These are phyloP conservation scores for Thecophora atra DNA, from an alignment of 2,888 invertebrate species.

Conservation along the genomic window DNA sequence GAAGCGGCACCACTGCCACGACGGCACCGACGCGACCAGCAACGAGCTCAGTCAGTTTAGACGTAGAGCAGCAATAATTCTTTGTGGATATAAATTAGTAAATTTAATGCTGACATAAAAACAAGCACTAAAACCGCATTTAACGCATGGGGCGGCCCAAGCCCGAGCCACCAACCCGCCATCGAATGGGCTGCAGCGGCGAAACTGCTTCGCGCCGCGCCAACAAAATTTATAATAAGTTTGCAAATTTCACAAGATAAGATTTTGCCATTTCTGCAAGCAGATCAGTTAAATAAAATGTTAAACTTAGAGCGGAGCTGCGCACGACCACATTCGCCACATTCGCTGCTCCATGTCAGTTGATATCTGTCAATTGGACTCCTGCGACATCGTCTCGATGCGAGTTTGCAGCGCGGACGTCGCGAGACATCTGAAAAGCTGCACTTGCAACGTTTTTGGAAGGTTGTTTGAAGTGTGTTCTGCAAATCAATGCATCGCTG, in stretches of 20 bases:
- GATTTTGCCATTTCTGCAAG: constrained; percentile 10
- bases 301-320: not conserved
- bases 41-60: constrained; percentile 38
- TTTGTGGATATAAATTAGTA: constrained; percentile 54
- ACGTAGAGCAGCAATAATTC: constrained; percentile 52
- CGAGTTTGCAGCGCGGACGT: not conserved
- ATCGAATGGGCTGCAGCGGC: not conserved
- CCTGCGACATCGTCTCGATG: not conserved
- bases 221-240: not conserved
- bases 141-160: constrained; percentile 14
- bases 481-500: constrained; percentile 4
- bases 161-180: not conserved
- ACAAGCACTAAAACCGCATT: constrained; percentile 52
- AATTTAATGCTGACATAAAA: constrained; percentile 57
- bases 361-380: not conserved
- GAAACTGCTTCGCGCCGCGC: not conserved
- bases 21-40: not conserved
- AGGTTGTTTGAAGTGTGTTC: not conserved
- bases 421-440: not conserved
- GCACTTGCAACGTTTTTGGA: not conserved
- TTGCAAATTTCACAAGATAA: constrained; percentile 16
- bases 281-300: constrained; percentile 14
- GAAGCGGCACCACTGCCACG: constrained; percentile 5
- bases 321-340: not conserved
- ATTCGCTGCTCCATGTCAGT: constrained; percentile 1